Evolutionary conservation across 1,140 invertebrate species (phyloP).

Genomic region (Hyposmocoma kahamanoa): DNA sequence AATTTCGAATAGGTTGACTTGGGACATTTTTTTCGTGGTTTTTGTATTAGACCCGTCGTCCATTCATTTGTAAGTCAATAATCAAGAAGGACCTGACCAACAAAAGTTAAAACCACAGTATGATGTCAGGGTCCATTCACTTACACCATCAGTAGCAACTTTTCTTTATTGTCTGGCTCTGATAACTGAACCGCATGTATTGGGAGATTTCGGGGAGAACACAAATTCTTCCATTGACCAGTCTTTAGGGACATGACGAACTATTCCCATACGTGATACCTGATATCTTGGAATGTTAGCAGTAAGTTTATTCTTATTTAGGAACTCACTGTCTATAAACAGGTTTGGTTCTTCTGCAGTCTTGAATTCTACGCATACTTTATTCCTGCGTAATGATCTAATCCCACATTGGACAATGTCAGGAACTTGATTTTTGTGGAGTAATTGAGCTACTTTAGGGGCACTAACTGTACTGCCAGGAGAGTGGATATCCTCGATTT

Average conservation of each 20-base stretch:
- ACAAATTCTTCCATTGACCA: not conserved
- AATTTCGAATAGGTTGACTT: no score
- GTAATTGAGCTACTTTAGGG: not conserved
- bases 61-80: no score
- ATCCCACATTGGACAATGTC: not conserved
- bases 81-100: no score
- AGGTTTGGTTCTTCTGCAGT: not conserved
- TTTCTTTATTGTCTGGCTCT: not conserved
- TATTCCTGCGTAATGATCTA: not conserved
- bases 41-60: no score
- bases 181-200: not conserved
- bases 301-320: not conserved
- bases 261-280: not conserved
- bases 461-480: not conserved
- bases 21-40: no score
- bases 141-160: not conserved
- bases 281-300: not conserved
- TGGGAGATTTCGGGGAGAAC: not conserved
- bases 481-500: not conserved
- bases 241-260: not conserved
- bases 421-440: not conserved
- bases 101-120: not conserved
- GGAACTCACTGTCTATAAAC: not conserved
- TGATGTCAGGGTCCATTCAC: not conserved
- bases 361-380: not conserved